Conservation (phyloP, 2,797 vertebrate species). For the Adelosebastes latens region DNA sequence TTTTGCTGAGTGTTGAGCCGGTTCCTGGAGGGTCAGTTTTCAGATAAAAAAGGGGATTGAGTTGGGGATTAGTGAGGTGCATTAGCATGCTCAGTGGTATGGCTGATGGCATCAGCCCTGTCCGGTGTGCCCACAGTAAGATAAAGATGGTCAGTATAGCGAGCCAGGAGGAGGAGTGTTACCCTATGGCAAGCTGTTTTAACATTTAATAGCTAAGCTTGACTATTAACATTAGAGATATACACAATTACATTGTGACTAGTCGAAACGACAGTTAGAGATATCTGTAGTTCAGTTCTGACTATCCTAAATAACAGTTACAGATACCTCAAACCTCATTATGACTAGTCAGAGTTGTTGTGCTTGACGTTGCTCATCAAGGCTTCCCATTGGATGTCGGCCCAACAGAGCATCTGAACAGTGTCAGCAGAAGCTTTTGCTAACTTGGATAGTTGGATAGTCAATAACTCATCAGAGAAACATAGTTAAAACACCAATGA, state of each 20-base stretch:
- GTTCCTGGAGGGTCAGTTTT: constrained; percentile 17
- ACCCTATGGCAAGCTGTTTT: neutral
- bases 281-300: no score
- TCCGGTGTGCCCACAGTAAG: constrained; percentile 2
- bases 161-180: neutral
- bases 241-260: no score
- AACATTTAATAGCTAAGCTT: no score
- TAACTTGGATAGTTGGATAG: accelerated
- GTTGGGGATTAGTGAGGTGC: constrained; percentile 45
- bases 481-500: no score
- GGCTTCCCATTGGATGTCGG: accelerated
- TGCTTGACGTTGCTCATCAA: no score
- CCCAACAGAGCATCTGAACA: accelerated
- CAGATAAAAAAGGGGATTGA: constrained; percentile 39
- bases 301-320: no score
- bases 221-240: no score
- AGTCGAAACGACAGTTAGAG: no score
- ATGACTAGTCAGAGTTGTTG: no score
- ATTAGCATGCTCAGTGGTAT: constrained; percentile 42
- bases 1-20: constrained; percentile 23
- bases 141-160: neutral
- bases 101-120: constrained; percentile 36
- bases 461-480: no score
- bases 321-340: no score
- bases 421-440: no score